These are phyloP conservation scores for Zootermopsis nevadensis DNA, from an alignment of 2,888 invertebrate species.

Conservation along the genomic window DNA sequence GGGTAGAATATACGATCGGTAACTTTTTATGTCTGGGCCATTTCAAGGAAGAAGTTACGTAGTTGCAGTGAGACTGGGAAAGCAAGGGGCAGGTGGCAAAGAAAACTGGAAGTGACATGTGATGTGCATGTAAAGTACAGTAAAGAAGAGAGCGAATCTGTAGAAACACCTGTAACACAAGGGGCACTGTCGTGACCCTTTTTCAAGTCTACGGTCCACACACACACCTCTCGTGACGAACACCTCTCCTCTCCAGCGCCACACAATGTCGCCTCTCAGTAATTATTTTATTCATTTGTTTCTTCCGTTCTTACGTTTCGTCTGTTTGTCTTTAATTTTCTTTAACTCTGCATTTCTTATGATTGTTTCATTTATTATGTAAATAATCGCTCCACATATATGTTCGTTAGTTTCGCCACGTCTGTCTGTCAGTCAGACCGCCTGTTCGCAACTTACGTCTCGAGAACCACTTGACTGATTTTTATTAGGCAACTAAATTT, in stretches of 20 bases:
- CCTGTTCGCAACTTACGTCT: no score
- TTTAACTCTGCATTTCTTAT: no score
- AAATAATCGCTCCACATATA: no score
- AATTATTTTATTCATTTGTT: neutral
- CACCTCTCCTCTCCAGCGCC: neutral
- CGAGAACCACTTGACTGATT: no score
- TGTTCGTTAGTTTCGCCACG: no score
- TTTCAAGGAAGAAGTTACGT: neutral
- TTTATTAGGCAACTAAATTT: no score
- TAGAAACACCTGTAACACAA: neutral
- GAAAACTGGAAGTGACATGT: neutral
- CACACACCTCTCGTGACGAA: neutral
- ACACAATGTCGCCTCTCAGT: neutral
- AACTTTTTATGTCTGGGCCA: no score
- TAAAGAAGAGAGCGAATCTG: neutral
- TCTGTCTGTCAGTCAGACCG: no score
- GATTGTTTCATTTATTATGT: neutral
- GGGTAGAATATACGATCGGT: no score
- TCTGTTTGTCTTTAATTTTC: neutral
- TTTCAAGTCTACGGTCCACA: neutral
- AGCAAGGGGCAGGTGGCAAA: neutral
- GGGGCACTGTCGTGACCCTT: neutral
- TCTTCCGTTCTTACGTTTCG: neutral
- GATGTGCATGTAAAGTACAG: constrained; percentile 13
- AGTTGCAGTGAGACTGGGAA: neutral